phyloP scores from a whole-genome alignment of 1,140 invertebrate genomes.

The Pseudomyrmex gracilis region DNA sequence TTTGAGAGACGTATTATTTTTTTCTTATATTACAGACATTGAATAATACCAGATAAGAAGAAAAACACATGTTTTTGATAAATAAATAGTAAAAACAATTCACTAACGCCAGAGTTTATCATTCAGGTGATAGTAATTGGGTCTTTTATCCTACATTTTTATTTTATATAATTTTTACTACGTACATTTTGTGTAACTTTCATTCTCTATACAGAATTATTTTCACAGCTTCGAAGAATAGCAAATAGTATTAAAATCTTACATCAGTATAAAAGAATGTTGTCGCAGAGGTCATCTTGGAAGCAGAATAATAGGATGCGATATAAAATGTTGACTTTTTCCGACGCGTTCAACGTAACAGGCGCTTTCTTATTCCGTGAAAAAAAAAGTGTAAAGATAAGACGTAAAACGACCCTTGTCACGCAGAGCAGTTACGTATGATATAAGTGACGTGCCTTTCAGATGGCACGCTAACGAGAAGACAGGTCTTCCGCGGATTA shows the following conservation, averaged over 20 bases:
- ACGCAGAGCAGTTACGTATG: conserved; percentile 60
- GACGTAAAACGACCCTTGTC: conserved; percentile 68
- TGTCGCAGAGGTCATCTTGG: neutral
- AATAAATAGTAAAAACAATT: no score
- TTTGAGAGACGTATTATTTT: no score
- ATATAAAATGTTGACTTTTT: conserved; percentile 41
- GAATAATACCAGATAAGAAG: no score
- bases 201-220: no score
- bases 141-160: no score
- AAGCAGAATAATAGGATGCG: conserved; percentile 2
- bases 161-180: no score
- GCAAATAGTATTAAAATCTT: neutral
- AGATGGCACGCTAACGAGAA: conserved; percentile 57
- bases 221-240: neutral
- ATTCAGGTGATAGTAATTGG: no score
- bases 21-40: no score
- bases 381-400: conserved; percentile 42
- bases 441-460: conserved; percentile 68
- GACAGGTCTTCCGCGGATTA: conserved; percentile 73
- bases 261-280: conserved; percentile 11
- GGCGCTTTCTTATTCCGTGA: conserved; percentile 7
- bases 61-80: no score
- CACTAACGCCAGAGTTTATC: no score
- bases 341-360: neutral
- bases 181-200: no score